Percentiles rank a stretch among this genome's conserved stretches.
phyloP scores from a whole-genome alignment of 92 coral and sea anemone species.

The Pocillopora grandis region DNA sequence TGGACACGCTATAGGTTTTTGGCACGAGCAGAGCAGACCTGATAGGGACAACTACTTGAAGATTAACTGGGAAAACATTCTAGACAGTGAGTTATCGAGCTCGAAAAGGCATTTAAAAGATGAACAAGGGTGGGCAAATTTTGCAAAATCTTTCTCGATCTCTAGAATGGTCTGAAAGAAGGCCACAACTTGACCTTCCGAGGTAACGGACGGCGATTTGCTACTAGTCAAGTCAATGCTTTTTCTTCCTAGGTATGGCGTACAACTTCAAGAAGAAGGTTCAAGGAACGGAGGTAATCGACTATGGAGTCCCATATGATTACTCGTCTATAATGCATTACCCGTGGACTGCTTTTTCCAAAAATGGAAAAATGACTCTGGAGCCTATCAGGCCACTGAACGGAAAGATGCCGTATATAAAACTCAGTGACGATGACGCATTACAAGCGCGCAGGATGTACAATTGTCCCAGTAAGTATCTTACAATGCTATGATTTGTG shows the following conservation, averaged over 20 bases:
- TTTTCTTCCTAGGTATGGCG: conserved; percentile 58
- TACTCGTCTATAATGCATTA: conserved; percentile 96
- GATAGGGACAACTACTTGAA: conserved; percentile 83
- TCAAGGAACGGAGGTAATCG: conserved; percentile 83
- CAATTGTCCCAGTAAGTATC: conserved; percentile 73
- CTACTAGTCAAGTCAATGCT: background rate
- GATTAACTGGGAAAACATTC: conserved; percentile 70
- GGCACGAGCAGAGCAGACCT: conserved; percentile 99
- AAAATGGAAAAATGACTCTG: conserved; percentile 78
- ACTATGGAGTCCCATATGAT: conserved; percentile 90
- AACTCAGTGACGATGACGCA: conserved; percentile 89
- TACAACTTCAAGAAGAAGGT: conserved; percentile 90
- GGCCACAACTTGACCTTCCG: too few relatives aligned
- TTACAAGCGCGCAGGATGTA: conserved; percentile 91
- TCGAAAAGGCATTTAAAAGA: background rate
- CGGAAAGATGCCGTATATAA: conserved; percentile 83
- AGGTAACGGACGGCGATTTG: background rate
- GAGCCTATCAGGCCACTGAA: conserved; percentile 71
- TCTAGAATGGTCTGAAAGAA: too few relatives aligned
- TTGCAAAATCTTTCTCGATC: background rate
- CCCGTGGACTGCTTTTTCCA: conserved; percentile 88
- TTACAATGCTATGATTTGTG: background rate
- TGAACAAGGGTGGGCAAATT: background rate
- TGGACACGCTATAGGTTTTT: conserved; percentile 97
- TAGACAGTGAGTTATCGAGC: conserved; percentile 56